A percentile compares a stretch with the other conserved stretches of the same genome.
Evolutionary conservation across 2,113 vertebrate species (phyloP).

Genomic region (Epinephelus fuscoguttatus): DNA sequence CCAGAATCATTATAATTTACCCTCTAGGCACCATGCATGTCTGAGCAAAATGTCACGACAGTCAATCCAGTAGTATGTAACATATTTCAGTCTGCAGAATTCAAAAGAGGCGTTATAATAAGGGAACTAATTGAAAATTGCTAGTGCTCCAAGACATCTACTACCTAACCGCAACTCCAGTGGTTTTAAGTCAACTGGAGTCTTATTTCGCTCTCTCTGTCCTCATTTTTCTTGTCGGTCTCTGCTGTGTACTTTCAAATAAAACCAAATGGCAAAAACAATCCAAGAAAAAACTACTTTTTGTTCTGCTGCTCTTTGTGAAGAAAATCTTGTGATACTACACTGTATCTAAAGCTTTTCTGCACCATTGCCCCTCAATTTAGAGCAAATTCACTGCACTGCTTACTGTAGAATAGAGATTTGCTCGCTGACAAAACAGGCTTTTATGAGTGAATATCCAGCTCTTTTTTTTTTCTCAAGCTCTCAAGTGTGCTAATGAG

Average conservation of each 20-base stretch:
- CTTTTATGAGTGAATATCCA: conserved; percentile 2
- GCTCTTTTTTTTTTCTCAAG: background rate
- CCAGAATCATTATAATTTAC: background rate
- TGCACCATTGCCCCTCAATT: conserved; percentile 28
- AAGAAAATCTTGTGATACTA: background rate
- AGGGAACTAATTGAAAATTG: too few species aligned
- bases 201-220: background rate
- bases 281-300: background rate
- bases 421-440: conserved; percentile 16
- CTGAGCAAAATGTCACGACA: background rate
- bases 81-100: background rate
- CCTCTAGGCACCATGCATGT: background rate
- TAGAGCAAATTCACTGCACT: conserved; percentile 13
- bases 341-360: conserved; percentile 22
- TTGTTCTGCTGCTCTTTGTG: conserved; percentile 17
- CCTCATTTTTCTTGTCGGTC: background rate
- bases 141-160: background rate
- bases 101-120: background rate
- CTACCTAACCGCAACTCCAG: background rate
- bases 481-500: conserved; percentile 20
- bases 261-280: background rate
- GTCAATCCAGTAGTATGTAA: too few species aligned
- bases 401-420: conserved; percentile 30
- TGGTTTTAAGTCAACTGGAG: background rate
- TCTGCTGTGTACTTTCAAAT: background rate